These are phyloP conservation scores for Parnassius apollo DNA, from an alignment of 2,888 invertebrate genomes.

Conservation along the genomic window DNA sequence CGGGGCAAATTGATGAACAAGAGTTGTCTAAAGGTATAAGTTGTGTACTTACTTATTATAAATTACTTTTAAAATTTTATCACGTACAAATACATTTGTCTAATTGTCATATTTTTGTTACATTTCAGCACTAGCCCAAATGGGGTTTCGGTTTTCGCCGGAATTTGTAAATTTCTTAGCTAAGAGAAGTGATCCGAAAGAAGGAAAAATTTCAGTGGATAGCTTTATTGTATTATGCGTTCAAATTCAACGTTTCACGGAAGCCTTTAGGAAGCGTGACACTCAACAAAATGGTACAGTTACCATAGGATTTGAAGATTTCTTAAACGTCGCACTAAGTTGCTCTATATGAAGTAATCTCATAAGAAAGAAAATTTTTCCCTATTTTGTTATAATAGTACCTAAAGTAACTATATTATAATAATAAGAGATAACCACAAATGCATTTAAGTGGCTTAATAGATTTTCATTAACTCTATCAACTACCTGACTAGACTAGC, in stretches of 20 bases:
- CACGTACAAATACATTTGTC: not conserved
- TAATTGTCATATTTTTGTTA: not conserved
- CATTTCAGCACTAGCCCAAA: constrained; percentile 87
- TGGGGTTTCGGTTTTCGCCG: constrained; percentile 93
- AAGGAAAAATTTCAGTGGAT: constrained; percentile 88
- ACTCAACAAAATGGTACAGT: constrained; percentile 90
- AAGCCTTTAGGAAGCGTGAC: constrained; percentile 92
- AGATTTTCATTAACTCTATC: too few relatives aligned
- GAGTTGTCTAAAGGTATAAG: constrained; percentile 87
- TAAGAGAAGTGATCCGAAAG: constrained; percentile 84
- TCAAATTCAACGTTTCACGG: constrained; percentile 93
- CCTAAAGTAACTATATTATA: not conserved
- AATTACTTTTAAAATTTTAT: not conserved
- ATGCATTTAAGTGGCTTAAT: too few relatives aligned
- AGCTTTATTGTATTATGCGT: constrained; percentile 94
- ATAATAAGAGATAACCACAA: too few relatives aligned
- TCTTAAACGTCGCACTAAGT: constrained; percentile 90
- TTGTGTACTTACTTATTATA: not conserved
- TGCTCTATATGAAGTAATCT: constrained; percentile 77
- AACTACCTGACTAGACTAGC: too few relatives aligned
- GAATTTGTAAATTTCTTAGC: constrained; percentile 88
- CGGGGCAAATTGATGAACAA: constrained; percentile 90
- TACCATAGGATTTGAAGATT: constrained; percentile 94
- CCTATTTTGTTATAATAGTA: not conserved
- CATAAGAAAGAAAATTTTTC: not conserved